Conservation (phyloP, 2,888 invertebrate genomes). For the Cenopis cana region DNA sequence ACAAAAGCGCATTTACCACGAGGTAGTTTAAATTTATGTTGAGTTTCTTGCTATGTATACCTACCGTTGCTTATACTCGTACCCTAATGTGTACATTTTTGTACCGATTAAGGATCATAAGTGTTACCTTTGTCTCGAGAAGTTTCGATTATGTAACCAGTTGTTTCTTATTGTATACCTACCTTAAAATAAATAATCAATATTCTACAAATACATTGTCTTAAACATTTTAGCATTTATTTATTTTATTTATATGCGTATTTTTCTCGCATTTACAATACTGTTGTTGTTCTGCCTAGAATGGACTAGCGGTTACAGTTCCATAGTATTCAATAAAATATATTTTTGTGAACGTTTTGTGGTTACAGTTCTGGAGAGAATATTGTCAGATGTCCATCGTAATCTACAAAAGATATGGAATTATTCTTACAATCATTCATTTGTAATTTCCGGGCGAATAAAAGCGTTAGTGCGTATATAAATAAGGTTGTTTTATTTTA, state of each 20-base stretch:
- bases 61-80: background rate
- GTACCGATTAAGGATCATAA: background rate
- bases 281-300: slow-evolving; percentile 59
- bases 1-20: background rate
- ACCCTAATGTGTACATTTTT: background rate
- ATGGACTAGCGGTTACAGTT: slow-evolving; percentile 71
- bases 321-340: slow-evolving; percentile 70
- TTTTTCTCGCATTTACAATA: slow-evolving; percentile 56
- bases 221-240: slow-evolving; percentile 52
- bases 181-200: slow-evolving; percentile 10
- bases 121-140: background rate
- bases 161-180: slow-evolving; percentile 11
- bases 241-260: slow-evolving; percentile 45
- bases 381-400: slow-evolving; percentile 61
- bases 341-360: slow-evolving; percentile 81
- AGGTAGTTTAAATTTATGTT: background rate
- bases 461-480: slow-evolving; percentile 79
- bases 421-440: slow-evolving; percentile 81
- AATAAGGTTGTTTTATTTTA: slow-evolving; percentile 57
- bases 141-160: slow-evolving; percentile 6
- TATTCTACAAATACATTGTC: slow-evolving; percentile 34
- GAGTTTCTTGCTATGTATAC: background rate
- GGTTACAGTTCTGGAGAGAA: slow-evolving; percentile 61
- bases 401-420: slow-evolving; percentile 67
- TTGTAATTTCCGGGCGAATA: slow-evolving; percentile 84